Conservation (phyloP, 2,888 invertebrate species). For the Andrena haemorrhoa region DNA sequence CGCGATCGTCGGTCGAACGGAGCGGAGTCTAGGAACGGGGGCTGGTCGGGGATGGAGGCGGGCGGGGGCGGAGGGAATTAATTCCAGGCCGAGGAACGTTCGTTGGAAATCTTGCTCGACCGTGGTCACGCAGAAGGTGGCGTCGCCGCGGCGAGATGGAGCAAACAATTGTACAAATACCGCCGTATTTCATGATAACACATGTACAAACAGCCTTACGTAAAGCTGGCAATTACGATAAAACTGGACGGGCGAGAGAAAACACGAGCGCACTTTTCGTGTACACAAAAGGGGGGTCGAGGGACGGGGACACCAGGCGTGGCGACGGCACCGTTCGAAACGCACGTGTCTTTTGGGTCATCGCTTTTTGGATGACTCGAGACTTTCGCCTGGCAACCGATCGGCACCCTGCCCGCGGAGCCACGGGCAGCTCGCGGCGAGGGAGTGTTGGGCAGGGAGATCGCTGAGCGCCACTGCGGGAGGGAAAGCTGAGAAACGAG, state of each 20-base stretch:
- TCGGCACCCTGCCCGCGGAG: background rate
- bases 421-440: background rate
- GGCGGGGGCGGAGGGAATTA: conserved; percentile 56
- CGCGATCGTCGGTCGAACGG: background rate
- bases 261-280: conserved; percentile 71
- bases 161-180: conserved; percentile 85
- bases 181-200: conserved; percentile 84
- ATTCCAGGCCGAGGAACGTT: conserved; percentile 62
- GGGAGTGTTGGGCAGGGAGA: background rate
- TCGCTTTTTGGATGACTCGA: conserved; percentile 41
- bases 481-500: background rate
- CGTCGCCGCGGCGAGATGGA: conserved; percentile 74
- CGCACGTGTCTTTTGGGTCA: conserved; percentile 69
- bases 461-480: background rate
- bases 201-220: conserved; percentile 84
- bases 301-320: conserved; percentile 32
- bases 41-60: background rate
- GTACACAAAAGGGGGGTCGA: conserved; percentile 40
- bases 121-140: conserved; percentile 79
- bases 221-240: conserved; percentile 83
- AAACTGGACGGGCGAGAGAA: conserved; percentile 80
- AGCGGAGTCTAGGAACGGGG: background rate
- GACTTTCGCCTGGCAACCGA: conserved; percentile 46
- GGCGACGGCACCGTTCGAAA: conserved; percentile 19
- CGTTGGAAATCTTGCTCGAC: conserved; percentile 75